Evolutionary conservation across 2,888 invertebrate species (phyloP).

Genomic region (Campopleginae sp.): DNA sequence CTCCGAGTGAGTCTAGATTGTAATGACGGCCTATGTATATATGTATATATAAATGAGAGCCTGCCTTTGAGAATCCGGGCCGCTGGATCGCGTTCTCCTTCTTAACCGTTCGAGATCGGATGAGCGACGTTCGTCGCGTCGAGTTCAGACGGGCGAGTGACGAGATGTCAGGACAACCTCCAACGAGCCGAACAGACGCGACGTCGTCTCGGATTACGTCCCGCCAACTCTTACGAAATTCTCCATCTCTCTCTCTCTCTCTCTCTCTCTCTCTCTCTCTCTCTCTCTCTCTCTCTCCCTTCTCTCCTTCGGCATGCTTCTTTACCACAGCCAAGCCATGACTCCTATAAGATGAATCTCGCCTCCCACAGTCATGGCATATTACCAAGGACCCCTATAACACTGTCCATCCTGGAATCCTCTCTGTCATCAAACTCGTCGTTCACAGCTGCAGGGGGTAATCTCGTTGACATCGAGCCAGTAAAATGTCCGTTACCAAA

Average conservation of each 20-base stretch:
- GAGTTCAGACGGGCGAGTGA: slow-evolving; percentile 81
- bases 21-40: slow-evolving; percentile 11
- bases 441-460: slow-evolving; percentile 35
- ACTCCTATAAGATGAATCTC: slow-evolving; percentile 64
- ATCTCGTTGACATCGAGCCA: slow-evolving; percentile 44
- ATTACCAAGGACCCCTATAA: slow-evolving; percentile 42
- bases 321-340: slow-evolving; percentile 42
- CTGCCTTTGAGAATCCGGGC: slow-evolving; percentile 21
- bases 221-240: slow-evolving; percentile 73
- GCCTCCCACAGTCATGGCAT: slow-evolving; percentile 54
- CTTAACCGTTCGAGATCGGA: slow-evolving; percentile 72
- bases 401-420: slow-evolving; percentile 22
- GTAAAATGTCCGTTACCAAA: slow-evolving; percentile 21
- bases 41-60: slow-evolving; percentile 6
- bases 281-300: too few relatives aligned
- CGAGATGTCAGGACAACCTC: slow-evolving; percentile 79
- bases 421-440: slow-evolving; percentile 37
- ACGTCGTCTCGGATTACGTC: slow-evolving; percentile 80
- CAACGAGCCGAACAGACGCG: slow-evolving; percentile 73
- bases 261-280: too few relatives aligned
- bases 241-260: slow-evolving; percentile 47
- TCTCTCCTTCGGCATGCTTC: neutral
- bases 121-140: slow-evolving; percentile 80
- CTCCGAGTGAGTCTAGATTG: slow-evolving; percentile 34
- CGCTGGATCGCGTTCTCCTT: slow-evolving; percentile 25